These are phyloP conservation scores for Pelusios castaneus DNA, from an alignment of 2,113 vertebrate genomes.

Conservation along the genomic window DNA sequence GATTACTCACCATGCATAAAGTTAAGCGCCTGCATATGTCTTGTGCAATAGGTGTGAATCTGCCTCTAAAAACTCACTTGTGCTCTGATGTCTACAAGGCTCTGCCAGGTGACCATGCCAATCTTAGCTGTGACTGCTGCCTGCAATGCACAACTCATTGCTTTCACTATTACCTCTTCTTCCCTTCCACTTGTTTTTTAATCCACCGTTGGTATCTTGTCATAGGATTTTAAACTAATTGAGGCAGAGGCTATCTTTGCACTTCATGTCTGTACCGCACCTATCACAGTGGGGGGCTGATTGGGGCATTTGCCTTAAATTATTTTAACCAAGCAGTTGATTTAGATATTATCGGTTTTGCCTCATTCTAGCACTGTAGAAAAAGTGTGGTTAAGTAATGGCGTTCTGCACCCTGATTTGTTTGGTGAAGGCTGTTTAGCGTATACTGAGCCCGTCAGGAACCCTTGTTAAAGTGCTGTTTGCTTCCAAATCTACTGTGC, in stretches of 20 bases:
- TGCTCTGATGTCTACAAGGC: neutral
- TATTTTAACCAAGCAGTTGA: neutral
- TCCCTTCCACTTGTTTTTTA: neutral
- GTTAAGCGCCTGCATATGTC: neutral
- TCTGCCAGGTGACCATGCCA: neutral
- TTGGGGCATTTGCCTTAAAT: neutral
- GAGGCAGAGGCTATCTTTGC: neutral
- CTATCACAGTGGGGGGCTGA: neutral
- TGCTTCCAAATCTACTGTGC: neutral
- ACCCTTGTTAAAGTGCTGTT: neutral
- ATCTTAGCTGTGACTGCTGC: neutral
- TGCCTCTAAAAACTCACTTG: neutral
- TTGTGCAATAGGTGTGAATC: neutral
- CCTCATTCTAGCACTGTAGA: neutral
- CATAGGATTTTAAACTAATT: fast-evolving
- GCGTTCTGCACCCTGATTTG: neutral
- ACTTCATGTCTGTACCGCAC: neutral
- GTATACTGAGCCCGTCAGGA: neutral
- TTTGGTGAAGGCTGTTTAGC: neutral
- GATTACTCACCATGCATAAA: neutral
- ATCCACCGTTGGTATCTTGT: no score
- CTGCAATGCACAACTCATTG: neutral
- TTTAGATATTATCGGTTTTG: neutral
- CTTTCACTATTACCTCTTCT: neutral
- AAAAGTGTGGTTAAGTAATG: neutral